Conservation (phyloP, 2,888 invertebrate species). For the Lycocerus yunnanus region DNA sequence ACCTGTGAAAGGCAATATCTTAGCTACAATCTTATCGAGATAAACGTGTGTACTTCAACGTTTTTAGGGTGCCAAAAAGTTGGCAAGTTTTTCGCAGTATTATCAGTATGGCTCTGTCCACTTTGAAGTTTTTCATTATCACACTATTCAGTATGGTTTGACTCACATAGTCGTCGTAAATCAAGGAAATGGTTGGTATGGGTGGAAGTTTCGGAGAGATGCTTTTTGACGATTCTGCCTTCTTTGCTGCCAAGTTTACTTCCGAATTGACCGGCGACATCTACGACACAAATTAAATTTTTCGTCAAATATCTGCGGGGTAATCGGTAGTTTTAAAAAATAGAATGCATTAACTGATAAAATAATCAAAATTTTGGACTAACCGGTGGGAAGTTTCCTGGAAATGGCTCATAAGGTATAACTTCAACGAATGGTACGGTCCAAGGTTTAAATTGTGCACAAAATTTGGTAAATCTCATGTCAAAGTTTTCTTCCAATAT, state of each 20-base stretch:
- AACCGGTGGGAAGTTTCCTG: conserved; percentile 10
- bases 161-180: conserved; percentile 10
- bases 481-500: conserved; percentile 5
- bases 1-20: conserved; percentile 34
- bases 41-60: conserved; percentile 23
- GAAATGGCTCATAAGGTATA: conserved; percentile 5
- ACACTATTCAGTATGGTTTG: conserved; percentile 10
- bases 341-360: background rate
- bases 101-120: conserved; percentile 26
- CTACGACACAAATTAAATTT: background rate
- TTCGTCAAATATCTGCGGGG: no score
- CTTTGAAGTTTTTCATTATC: conserved; percentile 28
- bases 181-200: background rate
- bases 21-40: background rate
- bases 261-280: background rate
- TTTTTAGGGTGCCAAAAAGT: conserved; percentile 17
- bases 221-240: background rate
- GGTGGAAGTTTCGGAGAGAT: background rate
- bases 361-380: background rate
- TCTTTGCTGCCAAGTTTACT: background rate
- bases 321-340: no score
- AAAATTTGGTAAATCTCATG: conserved; percentile 2
- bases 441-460: conserved; percentile 10
- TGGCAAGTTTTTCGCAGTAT: conserved; percentile 24
- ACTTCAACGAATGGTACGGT: conserved; percentile 5